Evolutionary conservation across 2,797 vertebrate genomes (phyloP), one percentile per base, ranked within the genome.

Genomic region (Crenichthys baileyi): DNA sequence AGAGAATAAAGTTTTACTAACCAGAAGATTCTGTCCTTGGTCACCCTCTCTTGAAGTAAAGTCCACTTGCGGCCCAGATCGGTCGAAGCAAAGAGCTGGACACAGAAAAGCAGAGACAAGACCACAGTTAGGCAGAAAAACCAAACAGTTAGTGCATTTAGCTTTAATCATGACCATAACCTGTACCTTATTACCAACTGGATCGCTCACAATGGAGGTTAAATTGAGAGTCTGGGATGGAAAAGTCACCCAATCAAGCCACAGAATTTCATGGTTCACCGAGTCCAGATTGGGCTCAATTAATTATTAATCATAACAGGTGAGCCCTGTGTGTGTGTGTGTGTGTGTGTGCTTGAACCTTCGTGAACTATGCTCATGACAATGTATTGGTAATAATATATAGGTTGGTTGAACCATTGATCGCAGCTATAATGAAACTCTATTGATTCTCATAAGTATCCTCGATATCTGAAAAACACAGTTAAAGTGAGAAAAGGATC

Each of bases 1-100:
- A 18, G 18, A 39, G 61, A 36, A 20, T 41, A 50, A 73, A 79
- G 26, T n/a, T 48, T 0, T 29, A 93, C 88, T 93, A 61, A 99
- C 98, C 98, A 99, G 94, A 96, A 99, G 74, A 98, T 93, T 76
- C 94, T 95, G 84, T 98, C 98, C 92, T 98, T 99, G 82, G 97
- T 97, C 85, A 98, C 98, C 26, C 93, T 94, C 81, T 99, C 98
- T 90, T 97, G 97, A 15, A 99, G 94, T 61, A 97, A 93, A 5
- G 89, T 95, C 98, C 98, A 99, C 91, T 96, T 97, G 87, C 92
- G 96, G 6, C 98, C 98, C 92, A 99, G 90, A 91, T 99, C 97
- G 2, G 91, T 86, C 0, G 98, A 98, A 20, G 95, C 96, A 53
- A 96, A 97, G 26, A 99, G 95, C 98, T 99, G 90, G 0, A 85